phyloP scores from a whole-genome alignment of 2,797 vertebrate genomes.

The Gambusia yucatana region DNA sequence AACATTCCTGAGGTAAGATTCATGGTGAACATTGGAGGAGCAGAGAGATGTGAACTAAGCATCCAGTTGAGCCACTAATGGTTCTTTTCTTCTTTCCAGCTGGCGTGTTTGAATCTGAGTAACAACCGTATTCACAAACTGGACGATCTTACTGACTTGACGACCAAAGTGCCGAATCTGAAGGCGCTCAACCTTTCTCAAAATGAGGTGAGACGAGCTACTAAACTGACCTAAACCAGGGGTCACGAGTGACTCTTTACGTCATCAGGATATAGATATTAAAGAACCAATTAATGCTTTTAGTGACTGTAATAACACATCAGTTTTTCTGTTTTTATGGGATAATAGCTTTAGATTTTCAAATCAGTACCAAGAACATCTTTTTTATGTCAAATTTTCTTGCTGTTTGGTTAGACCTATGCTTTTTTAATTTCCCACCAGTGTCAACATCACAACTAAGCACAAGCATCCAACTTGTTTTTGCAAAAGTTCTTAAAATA shows the following conservation, averaged over 20 bases:
- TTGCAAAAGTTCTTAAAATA: neutral
- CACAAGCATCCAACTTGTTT: neutral
- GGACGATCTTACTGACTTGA: conserved; percentile 84
- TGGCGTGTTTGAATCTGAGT: conserved; percentile 87
- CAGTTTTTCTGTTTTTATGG: neutral
- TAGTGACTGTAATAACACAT: neutral
- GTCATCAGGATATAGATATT: neutral
- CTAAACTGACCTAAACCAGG: neutral
- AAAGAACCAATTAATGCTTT: neutral
- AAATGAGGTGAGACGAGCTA: conserved; percentile 85
- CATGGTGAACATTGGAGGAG: neutral
- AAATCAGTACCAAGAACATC: neutral
- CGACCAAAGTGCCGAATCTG: conserved; percentile 84
- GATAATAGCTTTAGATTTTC: neutral
- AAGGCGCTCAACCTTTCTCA: conserved; percentile 89
- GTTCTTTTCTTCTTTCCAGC: conserved; percentile 62
- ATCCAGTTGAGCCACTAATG: conserved; percentile 3
- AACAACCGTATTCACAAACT: conserved; percentile 88
- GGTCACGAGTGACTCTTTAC: neutral
- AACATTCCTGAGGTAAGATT: conserved; percentile 89
- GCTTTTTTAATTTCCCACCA: neutral
- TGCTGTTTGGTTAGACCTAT: neutral
- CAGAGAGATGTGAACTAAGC: neutral
- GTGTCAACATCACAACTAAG: neutral
- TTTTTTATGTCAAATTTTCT: neutral